phyloP scores from a whole-genome alignment of 92 coral and sea anemone genomes.

The Ricordea florida region DNA sequence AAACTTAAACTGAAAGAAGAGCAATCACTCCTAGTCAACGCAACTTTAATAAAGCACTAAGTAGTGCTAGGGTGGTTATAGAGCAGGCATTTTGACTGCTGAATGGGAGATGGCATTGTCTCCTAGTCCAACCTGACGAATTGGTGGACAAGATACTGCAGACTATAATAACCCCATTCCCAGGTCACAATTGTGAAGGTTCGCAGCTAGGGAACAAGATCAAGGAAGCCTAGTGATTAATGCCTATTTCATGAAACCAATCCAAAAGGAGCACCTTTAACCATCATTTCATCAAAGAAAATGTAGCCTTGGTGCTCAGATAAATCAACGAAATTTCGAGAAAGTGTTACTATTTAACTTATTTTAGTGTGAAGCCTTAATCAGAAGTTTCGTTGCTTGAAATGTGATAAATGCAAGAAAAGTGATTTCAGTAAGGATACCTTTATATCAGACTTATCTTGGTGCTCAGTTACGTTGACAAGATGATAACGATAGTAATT shows the following conservation, averaged over 20 bases:
- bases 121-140: conserved; percentile 19
- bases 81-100: conserved; percentile 45
- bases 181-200: conserved; percentile 36
- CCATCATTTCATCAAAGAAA: conserved; percentile 2
- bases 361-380: too few relatives aligned
- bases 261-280: not conserved
- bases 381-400: too few relatives aligned
- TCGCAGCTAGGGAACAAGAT: conserved; percentile 26
- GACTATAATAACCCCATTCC: conserved; percentile 29
- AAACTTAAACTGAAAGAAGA: conserved; percentile 37
- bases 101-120: conserved; percentile 22
- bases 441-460: too few relatives aligned
- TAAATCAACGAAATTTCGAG: conserved; percentile 2
- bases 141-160: conserved; percentile 24
- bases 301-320: conserved; percentile 7
- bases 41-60: conserved; percentile 22
- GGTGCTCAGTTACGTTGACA: not conserved
- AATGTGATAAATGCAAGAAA: too few relatives aligned
- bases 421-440: too few relatives aligned
- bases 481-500: not conserved
- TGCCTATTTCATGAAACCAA: not conserved
- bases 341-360: too few relatives aligned
- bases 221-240: not conserved
- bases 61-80: conserved; percentile 29
- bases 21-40: conserved; percentile 33